Base-by-base conservation (phyloP, 1,140 invertebrate species). In the Ceratina japonica region DNA sequence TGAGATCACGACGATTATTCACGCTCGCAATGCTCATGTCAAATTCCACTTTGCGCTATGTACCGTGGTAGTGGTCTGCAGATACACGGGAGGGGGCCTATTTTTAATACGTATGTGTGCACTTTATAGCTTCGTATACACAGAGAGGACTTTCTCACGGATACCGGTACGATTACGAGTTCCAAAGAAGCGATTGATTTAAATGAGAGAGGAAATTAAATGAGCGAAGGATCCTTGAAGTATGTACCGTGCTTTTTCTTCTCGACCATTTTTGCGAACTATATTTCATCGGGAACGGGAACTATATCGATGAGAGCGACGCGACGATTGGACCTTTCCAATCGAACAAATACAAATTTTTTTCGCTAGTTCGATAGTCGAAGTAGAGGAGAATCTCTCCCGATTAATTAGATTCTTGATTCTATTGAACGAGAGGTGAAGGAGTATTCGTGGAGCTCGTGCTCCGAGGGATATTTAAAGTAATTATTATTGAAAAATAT, bases 41-140 rank as follows among this genome's bases (percentile, higher is more conserved):
- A 74, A 71, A 72, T 62, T 44, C 15, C 37, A 49, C 44, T 69
- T 58, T 20, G 18, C 71, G 54, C 72, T 72, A 63, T n/a, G n/a
- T 56, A 22, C 20, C 62, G 51, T 84, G 73, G 22, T 37, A 71
- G 71, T 44, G 37, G 37, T 44, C 37, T 37, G 37, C 10, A 44
- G 37, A 44, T 37, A 44, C 37, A 44, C 10, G 10, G 37, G 5
- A 44, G 37, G 37, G 37, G 58, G 27, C 69, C 59, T 58, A 71
- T 64, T 44, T 79, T 82, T 83, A 79, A 70, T 79, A 68, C 78
- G 22, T 58, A 66, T 51, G 63, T 61, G 56, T 61, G 68, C 61
- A 63, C 63, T n/a, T 44, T 20, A 18, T 37, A 59, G 22, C 13
- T 59, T 5, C 64, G n/a, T n/a, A 24, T 52, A 52, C n/a, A 73